Percentiles rank a stretch among this genome's conserved stretches.
Evolutionary conservation across 2,888 invertebrate species (phyloP).

Genomic region (Athripsodes cinereus): DNA sequence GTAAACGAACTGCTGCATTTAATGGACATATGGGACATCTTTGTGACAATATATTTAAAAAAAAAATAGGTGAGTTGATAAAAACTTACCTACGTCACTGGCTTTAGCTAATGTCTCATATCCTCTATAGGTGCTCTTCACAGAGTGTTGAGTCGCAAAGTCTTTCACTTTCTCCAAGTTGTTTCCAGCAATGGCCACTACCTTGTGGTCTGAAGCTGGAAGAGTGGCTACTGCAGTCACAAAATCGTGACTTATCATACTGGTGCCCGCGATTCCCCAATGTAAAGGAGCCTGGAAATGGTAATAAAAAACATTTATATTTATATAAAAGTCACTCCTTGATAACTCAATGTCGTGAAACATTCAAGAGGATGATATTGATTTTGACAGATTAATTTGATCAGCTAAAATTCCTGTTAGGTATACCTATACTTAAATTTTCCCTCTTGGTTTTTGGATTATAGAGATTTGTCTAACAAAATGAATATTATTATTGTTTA

Average conservation of each 20-base stretch:
- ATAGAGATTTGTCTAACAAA: too few species aligned
- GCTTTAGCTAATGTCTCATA: slow-evolving; percentile 70
- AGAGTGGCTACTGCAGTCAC: slow-evolving; percentile 61
- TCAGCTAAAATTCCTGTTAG: too few species aligned
- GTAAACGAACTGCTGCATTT: too few species aligned
- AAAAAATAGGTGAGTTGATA: too few species aligned
- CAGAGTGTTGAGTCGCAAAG: slow-evolving; percentile 67
- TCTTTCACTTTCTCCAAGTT: slow-evolving; percentile 58
- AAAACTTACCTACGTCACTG: slow-evolving; percentile 60
- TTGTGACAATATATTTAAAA: neutral
- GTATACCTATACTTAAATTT: too few species aligned
- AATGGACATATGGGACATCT: neutral
- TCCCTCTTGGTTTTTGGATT: too few species aligned
- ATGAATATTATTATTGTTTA: too few species aligned
- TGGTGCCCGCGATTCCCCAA: slow-evolving; percentile 84
- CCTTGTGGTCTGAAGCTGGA: slow-evolving; percentile 59
- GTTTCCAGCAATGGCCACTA: slow-evolving; percentile 72
- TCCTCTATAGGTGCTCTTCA: slow-evolving; percentile 62
- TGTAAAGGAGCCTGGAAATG: slow-evolving; percentile 44
- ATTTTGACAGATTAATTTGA: too few species aligned
- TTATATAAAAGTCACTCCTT: too few species aligned
- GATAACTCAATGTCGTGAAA: too few species aligned
- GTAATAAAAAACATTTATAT: too few species aligned
- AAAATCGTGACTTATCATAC: slow-evolving; percentile 81
- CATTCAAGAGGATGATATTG: too few species aligned